A percentile compares a stretch with the other conserved stretches of the same genome.
phyloP scores from a whole-genome alignment of 2,888 invertebrate species.

The Eupithecia dodoneata region DNA sequence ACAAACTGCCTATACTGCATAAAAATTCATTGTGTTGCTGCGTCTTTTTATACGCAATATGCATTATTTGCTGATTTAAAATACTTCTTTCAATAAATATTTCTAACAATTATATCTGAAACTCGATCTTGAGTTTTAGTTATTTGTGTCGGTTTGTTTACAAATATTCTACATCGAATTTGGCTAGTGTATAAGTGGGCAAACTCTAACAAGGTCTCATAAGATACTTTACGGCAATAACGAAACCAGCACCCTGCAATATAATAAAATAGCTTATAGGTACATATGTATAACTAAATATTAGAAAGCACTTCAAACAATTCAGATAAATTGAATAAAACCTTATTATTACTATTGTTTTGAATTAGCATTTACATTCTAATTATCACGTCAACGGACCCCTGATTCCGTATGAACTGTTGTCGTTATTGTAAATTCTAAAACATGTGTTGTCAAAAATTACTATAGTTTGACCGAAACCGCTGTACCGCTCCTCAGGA shows the following conservation, averaged over 20 bases:
- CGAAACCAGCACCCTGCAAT: not conserved
- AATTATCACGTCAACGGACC: not conserved
- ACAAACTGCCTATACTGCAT: too few species aligned
- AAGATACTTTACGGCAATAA: not conserved
- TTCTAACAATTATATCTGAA: too few species aligned
- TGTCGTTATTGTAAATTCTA: not conserved
- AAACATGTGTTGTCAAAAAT: not conserved
- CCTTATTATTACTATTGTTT: not conserved
- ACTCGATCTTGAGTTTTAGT: too few species aligned
- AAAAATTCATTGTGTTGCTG: too few species aligned
- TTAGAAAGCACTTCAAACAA: not conserved
- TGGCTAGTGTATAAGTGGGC: too few species aligned
- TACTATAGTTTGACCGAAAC: too few species aligned
- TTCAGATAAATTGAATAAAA: not conserved
- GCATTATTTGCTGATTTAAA: too few species aligned
- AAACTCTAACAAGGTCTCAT: not conserved
- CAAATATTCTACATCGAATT: too few species aligned
- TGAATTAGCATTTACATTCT: not conserved
- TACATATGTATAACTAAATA: not conserved
- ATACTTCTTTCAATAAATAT: too few species aligned
- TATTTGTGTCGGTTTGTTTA: too few species aligned
- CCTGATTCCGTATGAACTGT: not conserved
- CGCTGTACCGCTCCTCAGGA: too few species aligned
- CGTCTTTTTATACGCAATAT: too few species aligned
- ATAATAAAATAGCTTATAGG: not conserved